Base-by-base conservation (phyloP, 2,888 invertebrate genomes). In the Phyto melanocephala region DNA sequence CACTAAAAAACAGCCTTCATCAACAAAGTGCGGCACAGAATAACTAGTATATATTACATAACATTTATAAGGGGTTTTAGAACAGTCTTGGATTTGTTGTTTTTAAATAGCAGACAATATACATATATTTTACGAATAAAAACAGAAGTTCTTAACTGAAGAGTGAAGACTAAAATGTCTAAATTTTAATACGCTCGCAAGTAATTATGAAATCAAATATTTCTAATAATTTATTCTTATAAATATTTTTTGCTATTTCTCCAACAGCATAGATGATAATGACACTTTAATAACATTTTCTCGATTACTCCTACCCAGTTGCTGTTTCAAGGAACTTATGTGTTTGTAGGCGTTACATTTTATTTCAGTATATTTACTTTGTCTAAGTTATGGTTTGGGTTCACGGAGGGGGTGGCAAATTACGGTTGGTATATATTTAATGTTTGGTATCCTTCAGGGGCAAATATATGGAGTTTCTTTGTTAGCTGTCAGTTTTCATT, bases 401-500 rank as follows among this genome's bases (percentile, higher is more conserved):
- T 13, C 8, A 33, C 8, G 6, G n/a, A 42, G 24, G 37, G 10
- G 37, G 24, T 10, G 24, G 15, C 24, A 40, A 50, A n/a, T n/a
- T 28, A 22, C 60, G 45, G n/a, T 47, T 15, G 20, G 6, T 56
- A 40, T 7, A 58, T 13, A 6, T 28, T 28, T 28, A 45, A 60
- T 11, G 37, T 52, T 54, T 60, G 60, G 28, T 71, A 45, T 65
- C 37, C 71, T 37, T 76, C 15, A 20, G 67, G 63, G 24, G 13
- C 40, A 62, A 56, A 35, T 72, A 68, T 78, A 77, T 77, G 72
- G 63, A 81, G 33, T 72, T 77, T 63, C 68, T 42, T 62, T 81
- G 81, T 78, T 37, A 58, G 42, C 77, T 74, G 81, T 58, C 81
- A 63, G 68, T 81, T 77, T 77, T 81, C 77, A 81, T 81, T 81